A percentile compares a stretch with the other conserved stretches of the same genome.
phyloP scores from a whole-genome alignment of 1,140 invertebrate genomes.

The Venturia canescens region DNA sequence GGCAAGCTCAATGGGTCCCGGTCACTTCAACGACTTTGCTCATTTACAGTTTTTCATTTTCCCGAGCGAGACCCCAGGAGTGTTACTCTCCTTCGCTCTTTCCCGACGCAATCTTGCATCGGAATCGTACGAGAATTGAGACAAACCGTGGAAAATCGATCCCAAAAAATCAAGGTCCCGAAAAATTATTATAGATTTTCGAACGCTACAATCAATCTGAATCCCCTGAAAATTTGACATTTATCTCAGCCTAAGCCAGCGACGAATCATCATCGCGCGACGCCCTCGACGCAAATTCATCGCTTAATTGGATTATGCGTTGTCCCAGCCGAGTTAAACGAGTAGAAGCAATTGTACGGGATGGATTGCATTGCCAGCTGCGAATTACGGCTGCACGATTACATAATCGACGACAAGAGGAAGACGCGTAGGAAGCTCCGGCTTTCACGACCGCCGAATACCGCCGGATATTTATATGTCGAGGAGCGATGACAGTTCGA shows the following conservation, averaged over 20 bases:
- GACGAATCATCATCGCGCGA: neutral
- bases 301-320: neutral
- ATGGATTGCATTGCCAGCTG: constrained; percentile 1
- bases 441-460: neutral
- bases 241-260: neutral
- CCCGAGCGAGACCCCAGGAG: no score
- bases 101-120: no score
- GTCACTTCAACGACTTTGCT: no score
- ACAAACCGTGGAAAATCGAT: no score
- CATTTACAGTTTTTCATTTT: no score
- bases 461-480: neutral
- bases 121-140: no score
- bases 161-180: no score
- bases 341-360: neutral
- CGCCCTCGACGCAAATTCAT: neutral
- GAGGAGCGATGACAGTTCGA: neutral
- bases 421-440: neutral
- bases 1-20: no score
- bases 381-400: neutral
- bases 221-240: neutral
- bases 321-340: neutral
- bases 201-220: no score
- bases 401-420: neutral
- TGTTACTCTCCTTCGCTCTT: no score
- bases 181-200: no score